Percentiles rank a stretch among this genome's conserved stretches.
Conservation (phyloP, 2,888 invertebrate species). For the Athalia cordata region DNA sequence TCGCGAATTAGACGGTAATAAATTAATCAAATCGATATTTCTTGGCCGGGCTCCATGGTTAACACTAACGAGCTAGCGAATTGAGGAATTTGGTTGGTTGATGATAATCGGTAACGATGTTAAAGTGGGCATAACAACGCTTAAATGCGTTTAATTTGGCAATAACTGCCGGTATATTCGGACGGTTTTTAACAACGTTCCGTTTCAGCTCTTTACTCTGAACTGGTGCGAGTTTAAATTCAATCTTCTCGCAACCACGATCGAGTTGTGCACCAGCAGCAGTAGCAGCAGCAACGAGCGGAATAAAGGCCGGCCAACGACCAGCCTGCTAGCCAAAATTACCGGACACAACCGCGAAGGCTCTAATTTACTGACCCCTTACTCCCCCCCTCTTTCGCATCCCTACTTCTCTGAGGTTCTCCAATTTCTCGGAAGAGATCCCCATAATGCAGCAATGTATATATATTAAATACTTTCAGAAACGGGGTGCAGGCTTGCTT, state of each 20-base stretch:
- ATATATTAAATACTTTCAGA: too few species aligned
- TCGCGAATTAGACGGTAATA: conserved; percentile 26
- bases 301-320: conserved; percentile 22
- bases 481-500: background rate
- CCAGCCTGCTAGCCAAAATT: conserved; percentile 23
- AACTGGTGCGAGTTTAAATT: conserved; percentile 15
- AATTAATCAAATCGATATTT: conserved; percentile 31
- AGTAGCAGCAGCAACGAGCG: background rate
- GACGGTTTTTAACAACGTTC: conserved; percentile 35
- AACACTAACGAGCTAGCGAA: conserved; percentile 26
- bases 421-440: background rate
- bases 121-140: conserved; percentile 39
- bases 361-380: conserved; percentile 27
- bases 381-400: background rate
- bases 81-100: background rate
- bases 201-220: conserved; percentile 21
- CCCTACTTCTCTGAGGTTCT: background rate
- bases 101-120: conserved; percentile 40
- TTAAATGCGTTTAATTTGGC: conserved; percentile 39
- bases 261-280: background rate
- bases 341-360: conserved; percentile 40
- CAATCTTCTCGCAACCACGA: conserved; percentile 13
- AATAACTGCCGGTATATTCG: conserved; percentile 23
- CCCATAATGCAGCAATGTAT: too few species aligned
- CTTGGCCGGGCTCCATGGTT: background rate